A percentile compares a stretch with the other conserved stretches of the same genome.
Evolutionary conservation across 2,888 invertebrate species (phyloP).

Genomic region (Heteromurus nitidus): DNA sequence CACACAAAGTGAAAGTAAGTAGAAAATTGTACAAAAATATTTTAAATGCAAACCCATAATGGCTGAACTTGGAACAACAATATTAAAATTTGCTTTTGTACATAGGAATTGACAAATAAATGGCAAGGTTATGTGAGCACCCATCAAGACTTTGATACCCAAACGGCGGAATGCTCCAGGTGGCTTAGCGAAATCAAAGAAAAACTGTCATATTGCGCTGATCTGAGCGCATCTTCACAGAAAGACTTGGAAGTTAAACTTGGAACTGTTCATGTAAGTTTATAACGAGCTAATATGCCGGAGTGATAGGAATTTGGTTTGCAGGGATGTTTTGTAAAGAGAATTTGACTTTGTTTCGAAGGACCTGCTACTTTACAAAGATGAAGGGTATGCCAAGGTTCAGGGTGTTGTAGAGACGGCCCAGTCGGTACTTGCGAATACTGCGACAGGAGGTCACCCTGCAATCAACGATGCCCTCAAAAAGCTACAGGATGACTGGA

Average conservation of each 20-base stretch:
- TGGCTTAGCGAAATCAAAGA: constrained; percentile 90
- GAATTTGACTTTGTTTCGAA: constrained; percentile 75
- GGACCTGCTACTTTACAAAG: constrained; percentile 91
- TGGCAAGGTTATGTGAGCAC: constrained; percentile 94
- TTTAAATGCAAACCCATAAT: too few species aligned
- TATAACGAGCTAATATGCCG: too few species aligned
- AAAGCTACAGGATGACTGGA: constrained; percentile 93
- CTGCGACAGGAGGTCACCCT: constrained; percentile 91
- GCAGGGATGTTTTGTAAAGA: background rate
- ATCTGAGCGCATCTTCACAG: constrained; percentile 86
- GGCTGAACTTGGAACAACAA: background rate
- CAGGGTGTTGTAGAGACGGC: constrained; percentile 93
- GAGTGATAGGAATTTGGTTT: background rate
- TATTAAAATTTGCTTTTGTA: background rate
- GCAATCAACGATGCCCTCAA: constrained; percentile 89
- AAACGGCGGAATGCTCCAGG: constrained; percentile 85
- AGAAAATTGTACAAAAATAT: too few species aligned
- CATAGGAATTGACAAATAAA: constrained; percentile 85
- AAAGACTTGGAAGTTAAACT: constrained; percentile 90
- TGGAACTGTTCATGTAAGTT: constrained; percentile 80
- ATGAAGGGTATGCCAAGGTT: constrained; percentile 92
- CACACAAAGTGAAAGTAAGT: constrained; percentile 86
- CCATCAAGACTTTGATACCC: constrained; percentile 90
- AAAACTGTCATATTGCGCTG: constrained; percentile 91
- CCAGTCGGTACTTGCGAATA: constrained; percentile 92